These are phyloP conservation scores for Bettongia penicillata DNA, from an alignment of 2,113 vertebrate species.

Conservation along the genomic window DNA sequence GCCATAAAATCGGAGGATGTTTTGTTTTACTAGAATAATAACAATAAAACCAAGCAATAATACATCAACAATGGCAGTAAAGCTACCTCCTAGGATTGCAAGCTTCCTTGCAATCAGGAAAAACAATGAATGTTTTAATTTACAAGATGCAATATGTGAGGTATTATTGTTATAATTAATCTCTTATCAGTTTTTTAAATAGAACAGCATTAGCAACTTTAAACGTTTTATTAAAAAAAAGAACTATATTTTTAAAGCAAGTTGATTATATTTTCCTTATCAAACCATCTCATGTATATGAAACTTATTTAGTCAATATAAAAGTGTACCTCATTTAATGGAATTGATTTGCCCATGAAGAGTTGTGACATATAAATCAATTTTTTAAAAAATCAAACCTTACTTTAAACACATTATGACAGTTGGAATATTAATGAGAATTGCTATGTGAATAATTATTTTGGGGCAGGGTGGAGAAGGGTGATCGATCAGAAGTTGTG, in stretches of 20 bases:
- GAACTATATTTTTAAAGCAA: slow-evolving; percentile 3
- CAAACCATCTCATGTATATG: background rate
- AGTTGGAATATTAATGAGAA: background rate
- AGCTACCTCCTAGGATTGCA: background rate
- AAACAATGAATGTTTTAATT: slow-evolving; percentile 39
- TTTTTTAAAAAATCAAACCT: slow-evolving; percentile 22
- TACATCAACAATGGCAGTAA: background rate
- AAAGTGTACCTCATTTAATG: too few relatives aligned
- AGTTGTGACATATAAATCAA: slow-evolving; percentile 1
- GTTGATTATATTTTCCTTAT: background rate
- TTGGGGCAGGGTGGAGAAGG: background rate
- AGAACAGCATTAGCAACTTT: background rate
- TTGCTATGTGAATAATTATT: background rate
- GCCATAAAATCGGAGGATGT: background rate
- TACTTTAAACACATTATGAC: background rate
- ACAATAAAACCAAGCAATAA: slow-evolving; percentile 1
- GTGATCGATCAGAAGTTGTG: background rate
- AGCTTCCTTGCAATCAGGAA: background rate
- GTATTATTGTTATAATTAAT: background rate
- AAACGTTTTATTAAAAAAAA: background rate
- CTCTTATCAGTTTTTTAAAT: slow-evolving; percentile 15
- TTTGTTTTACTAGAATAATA: background rate
- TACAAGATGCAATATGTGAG: background rate
- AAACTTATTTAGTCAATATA: background rate
- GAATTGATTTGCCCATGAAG: background rate